These are phyloP conservation scores for Cyclophora punctaria DNA, from an alignment of 2,888 invertebrate species.

Conservation along the genomic window DNA sequence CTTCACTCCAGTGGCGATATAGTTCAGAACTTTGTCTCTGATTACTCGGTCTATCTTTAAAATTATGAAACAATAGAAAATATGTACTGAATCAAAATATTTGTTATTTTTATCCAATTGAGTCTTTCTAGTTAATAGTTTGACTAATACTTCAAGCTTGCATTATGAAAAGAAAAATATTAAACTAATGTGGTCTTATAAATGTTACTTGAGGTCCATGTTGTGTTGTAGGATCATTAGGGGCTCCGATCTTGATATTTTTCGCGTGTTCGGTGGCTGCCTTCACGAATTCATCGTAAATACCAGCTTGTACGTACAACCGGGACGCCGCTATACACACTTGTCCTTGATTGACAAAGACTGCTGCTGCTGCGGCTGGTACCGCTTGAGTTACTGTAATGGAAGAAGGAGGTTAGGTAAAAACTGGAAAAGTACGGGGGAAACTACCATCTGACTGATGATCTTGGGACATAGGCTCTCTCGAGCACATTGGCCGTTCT, in stretches of 20 bases:
- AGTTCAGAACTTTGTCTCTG: slow-evolving; percentile 81
- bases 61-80: neutral
- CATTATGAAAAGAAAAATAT: too few species aligned
- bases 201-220: slow-evolving; percentile 38
- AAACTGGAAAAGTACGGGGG: too few species aligned
- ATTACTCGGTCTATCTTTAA: slow-evolving; percentile 80
- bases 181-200: too few species aligned
- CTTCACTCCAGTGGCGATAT: slow-evolving; percentile 84
- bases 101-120: too few species aligned
- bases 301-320: slow-evolving; percentile 53
- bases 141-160: too few species aligned
- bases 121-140: too few species aligned
- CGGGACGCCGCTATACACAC: slow-evolving; percentile 48
- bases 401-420: neutral
- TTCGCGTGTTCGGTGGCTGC: slow-evolving; percentile 80
- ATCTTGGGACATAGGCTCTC: too few species aligned
- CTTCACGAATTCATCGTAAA: slow-evolving; percentile 88
- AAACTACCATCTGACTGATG: too few species aligned
- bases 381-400: slow-evolving; percentile 40
- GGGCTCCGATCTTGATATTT: slow-evolving; percentile 78
- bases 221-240: slow-evolving; percentile 25
- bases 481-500: too few species aligned
- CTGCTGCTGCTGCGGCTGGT: slow-evolving; percentile 33
- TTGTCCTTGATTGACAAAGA: slow-evolving; percentile 46
- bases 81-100: too few species aligned